A percentile compares a stretch with the other conserved stretches of the same genome.
phyloP scores from a whole-genome alignment of 2,113 vertebrate species.

The Gavialis gangeticus region DNA sequence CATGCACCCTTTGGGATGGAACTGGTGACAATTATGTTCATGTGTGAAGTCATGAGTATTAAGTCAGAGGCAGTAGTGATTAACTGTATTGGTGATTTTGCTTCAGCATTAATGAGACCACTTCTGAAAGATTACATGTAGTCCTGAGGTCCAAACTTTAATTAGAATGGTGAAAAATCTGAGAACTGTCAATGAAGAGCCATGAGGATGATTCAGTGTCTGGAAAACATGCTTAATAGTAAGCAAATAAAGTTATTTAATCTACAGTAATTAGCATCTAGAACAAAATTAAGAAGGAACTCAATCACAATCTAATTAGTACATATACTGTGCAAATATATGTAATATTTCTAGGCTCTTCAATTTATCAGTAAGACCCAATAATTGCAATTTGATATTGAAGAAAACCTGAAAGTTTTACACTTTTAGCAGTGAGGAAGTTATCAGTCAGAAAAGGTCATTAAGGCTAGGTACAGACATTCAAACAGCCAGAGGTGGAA shows the following conservation, averaged over 20 bases:
- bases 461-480: too few species aligned
- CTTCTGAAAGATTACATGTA: background rate
- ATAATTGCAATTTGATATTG: background rate
- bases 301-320: background rate
- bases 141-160: background rate
- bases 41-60: background rate
- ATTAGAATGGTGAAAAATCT: background rate
- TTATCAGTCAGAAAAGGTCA: background rate
- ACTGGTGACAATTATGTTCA: background rate
- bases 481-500: too few species aligned
- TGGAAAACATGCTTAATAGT: background rate
- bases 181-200: background rate
- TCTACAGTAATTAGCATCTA: background rate
- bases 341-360: constrained; percentile 3
- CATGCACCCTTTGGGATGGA: background rate
- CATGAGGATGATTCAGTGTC: background rate
- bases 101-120: background rate
- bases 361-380: background rate
- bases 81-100: background rate
- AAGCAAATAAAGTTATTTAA: background rate
- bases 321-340: background rate
- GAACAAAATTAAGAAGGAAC: background rate
- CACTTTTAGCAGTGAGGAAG: constrained; percentile 1
- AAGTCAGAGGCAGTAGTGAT: background rate
- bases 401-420: background rate